These are phyloP conservation scores for Epinotia nisella DNA, from an alignment of 2,888 invertebrate genomes.

Conservation along the genomic window DNA sequence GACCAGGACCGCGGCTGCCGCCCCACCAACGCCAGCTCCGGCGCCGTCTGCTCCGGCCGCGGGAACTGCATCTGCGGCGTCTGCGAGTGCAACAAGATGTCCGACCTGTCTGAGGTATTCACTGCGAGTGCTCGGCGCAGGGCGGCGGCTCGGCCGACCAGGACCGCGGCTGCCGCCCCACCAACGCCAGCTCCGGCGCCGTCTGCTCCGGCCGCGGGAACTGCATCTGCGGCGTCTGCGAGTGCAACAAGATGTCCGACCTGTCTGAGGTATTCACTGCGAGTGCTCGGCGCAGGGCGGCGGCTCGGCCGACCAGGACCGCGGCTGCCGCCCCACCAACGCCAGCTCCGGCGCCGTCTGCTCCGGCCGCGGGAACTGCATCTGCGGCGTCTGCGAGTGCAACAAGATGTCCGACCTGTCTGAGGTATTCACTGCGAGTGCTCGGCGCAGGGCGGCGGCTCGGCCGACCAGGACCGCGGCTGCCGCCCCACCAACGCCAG, in stretches of 20 bases:
- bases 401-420: slow-evolving; percentile 86
- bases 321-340: slow-evolving; percentile 89
- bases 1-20: too few species aligned
- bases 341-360: slow-evolving; percentile 90
- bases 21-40: too few species aligned
- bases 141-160: slow-evolving; percentile 74
- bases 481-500: slow-evolving; percentile 89
- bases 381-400: slow-evolving; percentile 95
- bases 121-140: slow-evolving; percentile 92
- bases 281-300: slow-evolving; percentile 89
- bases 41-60: too few species aligned
- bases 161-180: slow-evolving; percentile 87
- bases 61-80: too few species aligned
- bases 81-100: too few species aligned
- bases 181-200: slow-evolving; percentile 88
- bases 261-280: slow-evolving; percentile 88
- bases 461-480: slow-evolving; percentile 80
- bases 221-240: slow-evolving; percentile 95
- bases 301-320: slow-evolving; percentile 73
- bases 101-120: too few species aligned
- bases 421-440: slow-evolving; percentile 93
- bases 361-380: slow-evolving; percentile 94
- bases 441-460: slow-evolving; percentile 78
- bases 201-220: slow-evolving; percentile 94
- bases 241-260: slow-evolving; percentile 89